Evolutionary conservation across 2,113 vertebrate species (phyloP).

Genomic region (Phrynosoma platyrhinos): DNA sequence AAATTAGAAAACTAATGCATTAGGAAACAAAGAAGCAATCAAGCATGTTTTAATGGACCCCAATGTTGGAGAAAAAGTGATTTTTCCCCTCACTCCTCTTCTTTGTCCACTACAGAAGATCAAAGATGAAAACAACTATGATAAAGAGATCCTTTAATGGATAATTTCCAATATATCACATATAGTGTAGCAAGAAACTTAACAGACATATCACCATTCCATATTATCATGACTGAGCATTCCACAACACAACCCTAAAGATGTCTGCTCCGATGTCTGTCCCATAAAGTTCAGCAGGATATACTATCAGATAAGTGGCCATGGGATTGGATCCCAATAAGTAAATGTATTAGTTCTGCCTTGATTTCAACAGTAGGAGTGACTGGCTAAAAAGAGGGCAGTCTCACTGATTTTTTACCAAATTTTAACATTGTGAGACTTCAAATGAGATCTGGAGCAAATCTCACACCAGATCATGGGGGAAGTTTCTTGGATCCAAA

Average conservation of each 20-base stretch:
- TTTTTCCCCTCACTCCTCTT: not conserved
- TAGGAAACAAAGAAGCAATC: constrained; percentile 1
- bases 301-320: too few relatives aligned
- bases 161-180: not conserved
- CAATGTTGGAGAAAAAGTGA: not conserved
- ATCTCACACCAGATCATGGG: too few relatives aligned
- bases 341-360: not conserved
- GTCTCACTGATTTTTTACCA: too few relatives aligned
- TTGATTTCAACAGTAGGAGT: not conserved
- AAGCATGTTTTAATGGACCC: not conserved
- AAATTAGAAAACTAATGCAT: constrained; percentile 10
- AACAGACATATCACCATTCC: not conserved
- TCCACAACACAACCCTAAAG: too few relatives aligned
- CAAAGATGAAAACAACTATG: not conserved
- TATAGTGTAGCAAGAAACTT: not conserved
- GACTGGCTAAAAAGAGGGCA: too few relatives aligned
- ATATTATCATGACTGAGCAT: not conserved
- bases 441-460: too few relatives aligned
- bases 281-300: not conserved
- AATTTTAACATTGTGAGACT: too few relatives aligned
- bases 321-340: not conserved
- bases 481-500: too few relatives aligned
- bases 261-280: not conserved
- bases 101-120: not conserved
- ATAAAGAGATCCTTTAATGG: not conserved